Evolutionary conservation across 2,113 vertebrate species (phyloP), one percentile per base, ranked within the genome.

Genomic region (Trichomycterus rosablanca): DNA sequence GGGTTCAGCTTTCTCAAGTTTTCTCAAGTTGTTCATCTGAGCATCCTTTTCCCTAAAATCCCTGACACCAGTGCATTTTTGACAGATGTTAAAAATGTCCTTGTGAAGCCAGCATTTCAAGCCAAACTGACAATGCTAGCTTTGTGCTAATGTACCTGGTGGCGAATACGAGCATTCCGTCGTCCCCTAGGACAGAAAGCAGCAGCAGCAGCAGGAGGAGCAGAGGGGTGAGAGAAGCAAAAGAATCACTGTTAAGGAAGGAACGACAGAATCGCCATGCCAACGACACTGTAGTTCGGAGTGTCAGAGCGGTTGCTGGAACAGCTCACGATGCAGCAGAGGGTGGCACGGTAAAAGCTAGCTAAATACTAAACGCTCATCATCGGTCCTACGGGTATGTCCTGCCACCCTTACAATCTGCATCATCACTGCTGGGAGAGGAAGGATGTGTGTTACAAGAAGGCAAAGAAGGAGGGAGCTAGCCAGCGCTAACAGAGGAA

Each of bases 81-180:
- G n/a, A n/a, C n/a, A n/a, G n/a, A n/a, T n/a, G n/a, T n/a, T n/a
- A 32, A 32, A 32, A 5, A 4, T 9, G 4, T 32, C 4, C 9
- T 32, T 32, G 30, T 5, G 30, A 4, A 9, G 4, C 4, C 7
- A 24, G 23, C 40, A 56, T 62, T 26, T 28, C 6, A 56, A 49
- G 46, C 20, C 34, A 49, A 66, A 43, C 51, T 15, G 22, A 30
- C 44, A 63, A 18, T 60, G 4, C 42, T 48, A 46, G 23, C 30
- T 20, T 48, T 67, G 61, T 40, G 66, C 53, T 82, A 76, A 70
- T 87, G 87, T 98, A 98, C 96, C 96, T 98, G 96, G 78, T 92
- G 95, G 81, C 96, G 95, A 34, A 91, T 85, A 80, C 96, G 95
- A 60, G 96, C 90, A 92, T 97, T 98, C 89, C 96, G 92, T 92